Evolutionary conservation across 2,888 invertebrate genomes (phyloP).

Genomic region (Pegoplata infirma): DNA sequence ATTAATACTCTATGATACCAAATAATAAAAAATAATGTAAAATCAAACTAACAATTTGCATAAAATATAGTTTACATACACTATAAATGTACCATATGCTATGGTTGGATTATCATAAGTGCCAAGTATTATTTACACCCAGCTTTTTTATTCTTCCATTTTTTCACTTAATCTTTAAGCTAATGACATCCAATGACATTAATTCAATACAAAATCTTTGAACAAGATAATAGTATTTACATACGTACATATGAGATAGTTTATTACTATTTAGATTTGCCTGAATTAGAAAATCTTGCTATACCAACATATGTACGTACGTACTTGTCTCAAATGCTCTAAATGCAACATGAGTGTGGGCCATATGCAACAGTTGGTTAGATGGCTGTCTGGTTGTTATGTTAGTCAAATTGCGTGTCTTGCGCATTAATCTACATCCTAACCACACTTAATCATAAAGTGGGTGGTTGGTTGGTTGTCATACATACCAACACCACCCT

Average conservation of each 20-base stretch:
- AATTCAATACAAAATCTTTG: slow-evolving; percentile 37
- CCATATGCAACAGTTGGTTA: slow-evolving; percentile 71
- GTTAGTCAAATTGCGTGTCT: slow-evolving; percentile 66
- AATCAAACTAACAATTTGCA: no score
- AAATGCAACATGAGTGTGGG: slow-evolving; percentile 33
- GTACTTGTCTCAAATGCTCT: background rate
- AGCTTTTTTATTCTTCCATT: slow-evolving; percentile 8
- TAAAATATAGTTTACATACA: background rate
- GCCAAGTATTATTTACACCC: slow-evolving; percentile 16
- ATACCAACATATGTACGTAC: background rate
- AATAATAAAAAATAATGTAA: no score
- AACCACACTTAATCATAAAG: slow-evolving; percentile 6
- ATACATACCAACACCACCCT: slow-evolving; percentile 26
- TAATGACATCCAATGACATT: slow-evolving; percentile 43
- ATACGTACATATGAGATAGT: background rate
- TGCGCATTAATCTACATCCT: slow-evolving; percentile 67
- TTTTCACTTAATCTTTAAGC: slow-evolving; percentile 14
- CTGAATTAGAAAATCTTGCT: slow-evolving; percentile 20
- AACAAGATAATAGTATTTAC: background rate
- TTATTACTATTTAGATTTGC: slow-evolving; percentile 22
- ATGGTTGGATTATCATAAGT: slow-evolving; percentile 8
- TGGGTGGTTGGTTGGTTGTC: slow-evolving; percentile 14
- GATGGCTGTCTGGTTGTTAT: slow-evolving; percentile 5
- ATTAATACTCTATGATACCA: no score
- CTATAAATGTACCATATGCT: background rate